Evolutionary conservation across 2,113 vertebrate species (phyloP).

Genomic region (Coptodon bakossiorum): DNA sequence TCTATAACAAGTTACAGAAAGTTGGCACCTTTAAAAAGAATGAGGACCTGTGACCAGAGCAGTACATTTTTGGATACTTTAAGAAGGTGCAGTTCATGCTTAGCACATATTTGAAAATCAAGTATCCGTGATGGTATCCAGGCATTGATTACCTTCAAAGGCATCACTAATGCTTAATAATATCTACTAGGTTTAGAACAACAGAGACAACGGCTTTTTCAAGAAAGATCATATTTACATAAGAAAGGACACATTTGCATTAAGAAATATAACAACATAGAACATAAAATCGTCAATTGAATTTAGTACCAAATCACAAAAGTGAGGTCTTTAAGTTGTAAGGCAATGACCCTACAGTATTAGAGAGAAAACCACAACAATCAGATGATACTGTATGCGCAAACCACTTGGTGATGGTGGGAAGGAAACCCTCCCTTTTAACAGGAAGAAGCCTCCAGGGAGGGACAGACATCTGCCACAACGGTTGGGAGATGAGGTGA

Average conservation of each 20-base stretch:
- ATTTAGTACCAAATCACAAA: neutral
- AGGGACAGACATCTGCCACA: fast-evolving
- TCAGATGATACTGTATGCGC: neutral
- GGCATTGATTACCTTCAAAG: neutral
- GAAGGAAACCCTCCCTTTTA: neutral
- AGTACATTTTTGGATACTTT: too few species aligned
- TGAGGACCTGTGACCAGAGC: too few species aligned
- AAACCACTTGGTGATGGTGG: neutral
- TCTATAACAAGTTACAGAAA: too few species aligned
- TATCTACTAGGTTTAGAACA: neutral
- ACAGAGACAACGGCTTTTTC: neutral
- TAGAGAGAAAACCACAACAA: neutral
- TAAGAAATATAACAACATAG: neutral
- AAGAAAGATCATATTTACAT: neutral
- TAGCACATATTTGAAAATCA: neutral
- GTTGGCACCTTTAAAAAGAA: too few species aligned
- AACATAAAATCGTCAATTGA: neutral
- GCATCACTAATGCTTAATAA: neutral
- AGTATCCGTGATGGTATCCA: neutral
- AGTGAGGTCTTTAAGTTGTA: neutral
- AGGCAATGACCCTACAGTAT: neutral
- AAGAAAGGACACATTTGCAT: neutral
- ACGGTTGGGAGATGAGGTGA: neutral
- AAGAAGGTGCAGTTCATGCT: neutral
- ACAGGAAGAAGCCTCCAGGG: neutral